These are phyloP conservation scores for Diacarnus erythraeanus DNA, from an alignment of 37 sponge, comb jelly and placozoan species.

Conservation along the genomic window DNA sequence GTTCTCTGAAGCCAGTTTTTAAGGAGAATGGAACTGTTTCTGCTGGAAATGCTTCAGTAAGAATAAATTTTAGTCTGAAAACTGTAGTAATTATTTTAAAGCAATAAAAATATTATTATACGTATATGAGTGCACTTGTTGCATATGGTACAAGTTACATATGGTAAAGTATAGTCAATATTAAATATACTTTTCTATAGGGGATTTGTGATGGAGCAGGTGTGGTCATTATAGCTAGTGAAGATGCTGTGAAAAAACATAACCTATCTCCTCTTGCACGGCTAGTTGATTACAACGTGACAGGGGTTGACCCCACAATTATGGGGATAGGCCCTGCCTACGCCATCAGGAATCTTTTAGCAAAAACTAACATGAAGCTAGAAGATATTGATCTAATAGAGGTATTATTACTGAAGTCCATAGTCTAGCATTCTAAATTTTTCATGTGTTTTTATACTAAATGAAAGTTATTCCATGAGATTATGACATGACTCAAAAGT, in stretches of 20 bases:
- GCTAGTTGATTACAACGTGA: slow-evolving; percentile 71
- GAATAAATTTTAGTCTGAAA: too few relatives aligned
- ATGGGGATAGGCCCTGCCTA: slow-evolving; percentile 97
- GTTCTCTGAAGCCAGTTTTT: slow-evolving; percentile 83
- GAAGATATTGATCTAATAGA: slow-evolving; percentile 88
- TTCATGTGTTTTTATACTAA: too few relatives aligned
- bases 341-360: slow-evolving; percentile 78
- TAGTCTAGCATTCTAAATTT: too few relatives aligned
- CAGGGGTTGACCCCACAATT: slow-evolving; percentile 93
- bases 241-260: slow-evolving; percentile 75
- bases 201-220: slow-evolving; percentile 98
- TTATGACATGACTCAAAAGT: too few relatives aligned
- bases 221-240: slow-evolving; percentile 84
- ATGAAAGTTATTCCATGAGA: too few relatives aligned
- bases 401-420: too few relatives aligned
- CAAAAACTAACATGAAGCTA: slow-evolving; percentile 54
- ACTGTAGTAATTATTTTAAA: too few relatives aligned
- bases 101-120: too few relatives aligned
- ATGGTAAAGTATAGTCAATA: background rate
- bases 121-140: background rate
- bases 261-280: slow-evolving; percentile 88
- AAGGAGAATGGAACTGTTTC: slow-evolving; percentile 93
- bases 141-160: background rate
- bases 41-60: slow-evolving; percentile 99
- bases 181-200: slow-evolving; percentile 20